Base-by-base conservation (phyloP, 2,888 invertebrate species). In the Laspeyria flexula region DNA sequence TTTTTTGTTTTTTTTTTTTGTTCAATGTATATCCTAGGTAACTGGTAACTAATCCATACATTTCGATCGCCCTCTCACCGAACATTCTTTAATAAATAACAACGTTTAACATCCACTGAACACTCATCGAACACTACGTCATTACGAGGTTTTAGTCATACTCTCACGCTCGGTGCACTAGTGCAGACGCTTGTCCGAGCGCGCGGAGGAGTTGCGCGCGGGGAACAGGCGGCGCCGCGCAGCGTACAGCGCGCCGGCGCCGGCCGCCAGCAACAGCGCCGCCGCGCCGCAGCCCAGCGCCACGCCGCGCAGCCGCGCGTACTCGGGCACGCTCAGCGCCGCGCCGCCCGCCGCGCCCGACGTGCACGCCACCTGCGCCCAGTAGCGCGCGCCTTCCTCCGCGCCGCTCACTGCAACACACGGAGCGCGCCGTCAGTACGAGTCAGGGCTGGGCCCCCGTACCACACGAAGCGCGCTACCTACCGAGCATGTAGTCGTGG, bases 311-410 rank as follows among this genome's bases (percentile, higher is more conserved):
- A 96, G 94, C 52, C 95, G 94, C 58, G 94, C 93, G 81, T 95
- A 96, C 41, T 95, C 94, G 34, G 96, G 96, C 68, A 96, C 95
- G 55, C 93, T 93, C 48, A 96, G 86, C 50, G 92, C 88, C 39
- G 95, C 93, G 65, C 93, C 94, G 38, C 94, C 94, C 60, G 95
- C 94, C 35, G 93, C 90, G n/a, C 94, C 93, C 63, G 94, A 91
- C 63, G 93, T 94, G 73, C 96, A 95, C 55, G 94, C 82, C 51
- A 97, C 96, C 84, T 96, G 95, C 73, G 97, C 95, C 72, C 94
- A 93, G 81, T 97, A 97, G 43, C 91, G 93, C 68, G 92, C 94
- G 62, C 96, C 96, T 75, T 96, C 96, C 66, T 94, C 94, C 62
- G 96, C 89, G 60, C 93, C 93, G 68, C 94, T 93, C 64, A 97